Percentiles rank a stretch among this genome's conserved stretches.
Evolutionary conservation across 2,797 vertebrate species (phyloP).

Genomic region (Squalus acanthias): DNA sequence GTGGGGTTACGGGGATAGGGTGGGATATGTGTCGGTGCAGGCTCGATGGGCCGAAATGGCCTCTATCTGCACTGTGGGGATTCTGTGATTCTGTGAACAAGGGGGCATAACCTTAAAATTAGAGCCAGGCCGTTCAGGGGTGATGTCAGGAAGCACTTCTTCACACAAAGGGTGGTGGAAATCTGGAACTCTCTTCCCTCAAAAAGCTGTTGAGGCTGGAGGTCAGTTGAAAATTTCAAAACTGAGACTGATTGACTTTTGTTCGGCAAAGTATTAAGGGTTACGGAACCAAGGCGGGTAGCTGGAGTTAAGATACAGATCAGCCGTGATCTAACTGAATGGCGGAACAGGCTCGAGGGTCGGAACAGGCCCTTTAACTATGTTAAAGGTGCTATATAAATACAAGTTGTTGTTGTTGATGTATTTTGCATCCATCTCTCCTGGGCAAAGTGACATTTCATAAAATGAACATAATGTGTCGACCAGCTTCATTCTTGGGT

Average conservation of each 20-base stretch:
- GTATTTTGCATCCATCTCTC: no score
- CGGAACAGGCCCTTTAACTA: background rate
- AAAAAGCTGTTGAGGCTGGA: background rate
- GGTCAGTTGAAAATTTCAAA: background rate
- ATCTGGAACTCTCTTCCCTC: background rate
- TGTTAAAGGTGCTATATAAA: no score
- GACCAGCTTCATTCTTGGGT: background rate
- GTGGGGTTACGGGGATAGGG: no score
- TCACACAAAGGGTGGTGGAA: background rate
- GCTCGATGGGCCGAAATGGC: no score
- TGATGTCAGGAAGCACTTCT: background rate
- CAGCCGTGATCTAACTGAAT: background rate
- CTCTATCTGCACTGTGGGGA: no score
- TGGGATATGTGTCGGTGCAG: no score
- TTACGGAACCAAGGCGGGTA: background rate
- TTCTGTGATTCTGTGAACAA: no score
- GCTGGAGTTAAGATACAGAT: background rate
- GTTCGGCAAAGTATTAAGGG: background rate
- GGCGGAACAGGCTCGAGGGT: no score
- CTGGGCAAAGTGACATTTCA: background rate
- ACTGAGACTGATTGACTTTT: background rate
- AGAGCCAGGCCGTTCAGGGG: background rate
- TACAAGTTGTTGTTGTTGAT: no score
- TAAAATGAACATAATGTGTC: background rate
- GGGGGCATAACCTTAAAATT: background rate